Percentiles rank a stretch among this genome's conserved stretches.
Conservation (phyloP, 2,888 invertebrate species). For the Norana najaformis region DNA sequence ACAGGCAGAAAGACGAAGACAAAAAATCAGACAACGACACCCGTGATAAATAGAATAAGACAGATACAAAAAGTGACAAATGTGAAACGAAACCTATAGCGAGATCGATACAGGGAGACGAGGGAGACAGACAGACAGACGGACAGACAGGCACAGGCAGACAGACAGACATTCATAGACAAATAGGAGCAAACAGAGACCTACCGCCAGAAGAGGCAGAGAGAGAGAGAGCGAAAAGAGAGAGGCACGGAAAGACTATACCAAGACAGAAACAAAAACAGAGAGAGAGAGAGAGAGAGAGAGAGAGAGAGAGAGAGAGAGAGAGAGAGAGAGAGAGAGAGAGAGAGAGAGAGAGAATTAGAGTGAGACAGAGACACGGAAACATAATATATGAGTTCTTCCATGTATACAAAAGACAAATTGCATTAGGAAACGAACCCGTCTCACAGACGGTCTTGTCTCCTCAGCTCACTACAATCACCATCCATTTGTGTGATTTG, state of each 20-base stretch:
- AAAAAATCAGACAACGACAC: not conserved
- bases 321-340: constrained; percentile 33
- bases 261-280: too few relatives aligned
- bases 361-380: not conserved
- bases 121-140: not conserved
- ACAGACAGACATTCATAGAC: not conserved
- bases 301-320: not conserved
- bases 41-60: not conserved
- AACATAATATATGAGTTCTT: too few relatives aligned
- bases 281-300: too few relatives aligned
- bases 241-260: not conserved
- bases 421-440: not conserved
- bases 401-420: not conserved
- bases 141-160: not conserved
- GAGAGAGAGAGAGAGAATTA: constrained; percentile 23
- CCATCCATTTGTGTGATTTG: not conserved
- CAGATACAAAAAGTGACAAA: not conserved
- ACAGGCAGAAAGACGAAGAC: constrained; percentile 30
- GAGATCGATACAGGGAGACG: not conserved
- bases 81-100: not conserved
- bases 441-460: not conserved
- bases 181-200: not conserved
- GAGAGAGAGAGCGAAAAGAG: not conserved
- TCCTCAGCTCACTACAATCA: not conserved
- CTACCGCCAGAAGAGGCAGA: not conserved